Percentiles rank a stretch among this genome's conserved stretches.
Conservation (phyloP, 1,140 invertebrate species). For the Phortica variegata region DNA sequence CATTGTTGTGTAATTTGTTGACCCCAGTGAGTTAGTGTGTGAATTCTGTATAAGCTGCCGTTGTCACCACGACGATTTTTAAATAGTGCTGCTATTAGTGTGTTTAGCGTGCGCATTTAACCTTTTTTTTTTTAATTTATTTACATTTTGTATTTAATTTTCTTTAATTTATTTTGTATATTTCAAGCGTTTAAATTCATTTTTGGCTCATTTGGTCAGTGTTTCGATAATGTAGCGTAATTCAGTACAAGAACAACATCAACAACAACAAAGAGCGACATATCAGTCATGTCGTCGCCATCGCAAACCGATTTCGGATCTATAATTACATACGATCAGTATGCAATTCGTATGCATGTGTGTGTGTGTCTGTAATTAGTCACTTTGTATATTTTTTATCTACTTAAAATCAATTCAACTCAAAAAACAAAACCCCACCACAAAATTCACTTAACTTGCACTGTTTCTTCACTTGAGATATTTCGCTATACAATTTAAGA, state of each 20-base stretch:
- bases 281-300: no score
- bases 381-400: constrained; percentile 42
- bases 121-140: no score
- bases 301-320: constrained; percentile 53
- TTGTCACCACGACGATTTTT: no score
- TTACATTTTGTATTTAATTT: no score
- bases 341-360: neutral
- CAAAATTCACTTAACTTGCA: constrained; percentile 14
- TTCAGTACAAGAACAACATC: constrained; percentile 11
- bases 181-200: no score
- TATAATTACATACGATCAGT: constrained; percentile 4
- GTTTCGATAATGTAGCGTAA: neutral
- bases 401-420: constrained; percentile 21
- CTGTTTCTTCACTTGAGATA: constrained; percentile 8
- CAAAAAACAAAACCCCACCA: constrained; percentile 19
- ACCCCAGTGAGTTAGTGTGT: no score
- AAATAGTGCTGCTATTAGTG: no score
- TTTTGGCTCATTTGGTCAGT: no score
- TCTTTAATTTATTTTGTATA: no score
- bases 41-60: no score
- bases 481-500: neutral
- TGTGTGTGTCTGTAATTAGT: constrained; percentile 43
- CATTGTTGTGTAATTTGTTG: no score
- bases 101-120: no score
- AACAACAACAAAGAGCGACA: constrained; percentile 43